phyloP scores from a whole-genome alignment of 1,140 invertebrate species.

The Brevipalpus yothersi region DNA sequence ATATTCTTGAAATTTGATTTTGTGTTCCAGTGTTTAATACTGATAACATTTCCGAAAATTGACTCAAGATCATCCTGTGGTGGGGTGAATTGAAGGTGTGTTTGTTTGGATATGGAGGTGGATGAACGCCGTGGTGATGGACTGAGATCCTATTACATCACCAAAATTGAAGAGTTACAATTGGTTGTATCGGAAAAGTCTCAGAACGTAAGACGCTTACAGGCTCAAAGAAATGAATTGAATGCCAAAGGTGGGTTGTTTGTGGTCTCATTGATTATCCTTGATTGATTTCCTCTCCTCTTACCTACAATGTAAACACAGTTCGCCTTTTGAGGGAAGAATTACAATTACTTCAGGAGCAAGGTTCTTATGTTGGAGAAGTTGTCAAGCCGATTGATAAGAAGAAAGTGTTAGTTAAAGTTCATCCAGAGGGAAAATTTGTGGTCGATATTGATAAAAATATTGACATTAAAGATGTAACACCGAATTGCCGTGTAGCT shows the following conservation, averaged over 20 bases:
- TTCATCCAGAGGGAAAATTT: conserved; percentile 99
- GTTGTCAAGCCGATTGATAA: conserved; percentile 99
- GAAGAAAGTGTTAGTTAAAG: conserved; percentile 97
- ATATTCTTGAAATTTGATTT: conserved; percentile 43
- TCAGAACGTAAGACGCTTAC: conserved; percentile 82
- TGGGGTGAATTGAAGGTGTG: no score
- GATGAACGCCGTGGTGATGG: conserved; percentile 34
- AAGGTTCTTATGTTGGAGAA: conserved; percentile 98
- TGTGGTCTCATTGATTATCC: not conserved
- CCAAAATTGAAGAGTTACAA: conserved; percentile 89
- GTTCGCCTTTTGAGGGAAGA: conserved; percentile 94
- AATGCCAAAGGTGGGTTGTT: conserved; percentile 71
- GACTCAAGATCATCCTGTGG: no score
- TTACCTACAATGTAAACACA: conserved; percentile 19
- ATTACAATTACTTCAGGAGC: conserved; percentile 88
- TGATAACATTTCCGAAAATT: no score
- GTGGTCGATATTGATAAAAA: conserved; percentile 99
- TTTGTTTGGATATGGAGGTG: not conserved
- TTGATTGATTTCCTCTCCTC: conserved; percentile 5
- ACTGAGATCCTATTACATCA: conserved; percentile 73
- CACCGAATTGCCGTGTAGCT: conserved; percentile 89
- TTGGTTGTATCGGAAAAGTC: conserved; percentile 87
- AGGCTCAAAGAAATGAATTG: conserved; percentile 96
- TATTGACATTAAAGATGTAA: conserved; percentile 94
- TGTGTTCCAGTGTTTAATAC: conserved; percentile 20